Conservation (phyloP, 1,140 invertebrate genomes). For the Orussus abietinus region DNA sequence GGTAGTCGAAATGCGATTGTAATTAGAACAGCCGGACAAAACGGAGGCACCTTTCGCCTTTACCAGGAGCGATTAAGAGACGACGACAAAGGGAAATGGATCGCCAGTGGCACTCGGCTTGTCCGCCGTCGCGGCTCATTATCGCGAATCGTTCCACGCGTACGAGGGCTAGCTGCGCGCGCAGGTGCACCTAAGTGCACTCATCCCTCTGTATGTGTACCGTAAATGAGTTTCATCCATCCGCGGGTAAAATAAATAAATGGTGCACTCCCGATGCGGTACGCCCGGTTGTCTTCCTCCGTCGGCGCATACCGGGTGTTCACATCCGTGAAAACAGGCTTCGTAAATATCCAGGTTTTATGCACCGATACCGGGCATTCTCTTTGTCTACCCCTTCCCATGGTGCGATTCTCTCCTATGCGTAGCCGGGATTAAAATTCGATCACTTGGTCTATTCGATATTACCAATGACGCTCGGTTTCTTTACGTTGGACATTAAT, state of each 20-base stretch:
- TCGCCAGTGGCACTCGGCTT: too few relatives aligned
- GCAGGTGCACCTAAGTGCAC: slow-evolving; percentile 1
- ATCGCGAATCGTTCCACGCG: slow-evolving; percentile 24
- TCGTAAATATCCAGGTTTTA: slow-evolving; percentile 49
- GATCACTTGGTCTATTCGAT: too few relatives aligned
- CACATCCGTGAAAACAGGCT: slow-evolving; percentile 52
- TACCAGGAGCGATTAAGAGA: too few relatives aligned
- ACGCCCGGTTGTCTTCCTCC: slow-evolving; percentile 30
- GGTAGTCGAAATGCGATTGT: too few relatives aligned
- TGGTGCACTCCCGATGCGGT: slow-evolving; percentile 28
- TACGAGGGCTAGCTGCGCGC: slow-evolving; percentile 10
- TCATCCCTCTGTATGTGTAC: slow-evolving; percentile 15
- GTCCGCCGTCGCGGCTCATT: slow-evolving; percentile 24
- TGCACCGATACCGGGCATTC: slow-evolving; percentile 41
- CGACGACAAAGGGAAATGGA: too few relatives aligned
- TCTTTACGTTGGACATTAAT: too few relatives aligned
- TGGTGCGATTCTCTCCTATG: too few relatives aligned
- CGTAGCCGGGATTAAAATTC: too few relatives aligned
- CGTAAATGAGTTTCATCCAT: slow-evolving; percentile 47
- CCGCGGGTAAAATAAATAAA: slow-evolving; percentile 49
- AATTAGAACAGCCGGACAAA: too few relatives aligned
- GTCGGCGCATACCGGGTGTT: slow-evolving; percentile 46
- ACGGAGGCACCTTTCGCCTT: too few relatives aligned
- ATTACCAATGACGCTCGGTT: too few relatives aligned
- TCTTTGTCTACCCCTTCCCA: too few relatives aligned